Percentiles rank a stretch among this genome's conserved stretches.
These are phyloP conservation scores for Bos taurus DNA, from an alignment of 2,113 vertebrate species.

Conservation along the genomic window ARS-UCD2.0 NC_037356.1:9110001-9110500, in stretches of 20 bases:
- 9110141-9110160: background rate
- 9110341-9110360: background rate
- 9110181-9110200: background rate
- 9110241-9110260: background rate
- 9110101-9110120: background rate
- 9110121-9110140: background rate
- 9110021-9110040: background rate
- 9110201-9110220: background rate
- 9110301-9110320: background rate
- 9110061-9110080: background rate
- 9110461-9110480: constrained; percentile 94
- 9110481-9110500: background rate
- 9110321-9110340: background rate
- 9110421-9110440: constrained; percentile 92
- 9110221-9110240: background rate
- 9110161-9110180: background rate
- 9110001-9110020: background rate
- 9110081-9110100: background rate
- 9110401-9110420: constrained; percentile 92
- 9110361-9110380: constrained; percentile 84
- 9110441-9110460: constrained; percentile 96
- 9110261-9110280: background rate
- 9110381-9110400: constrained; percentile 91
- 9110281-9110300: background rate
- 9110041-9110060: background rate